Percentiles rank a stretch among this genome's conserved stretches.
These are phyloP conservation scores for Brachyptera putata DNA, from an alignment of 2,888 invertebrate genomes.

Conservation along the genomic window DNA sequence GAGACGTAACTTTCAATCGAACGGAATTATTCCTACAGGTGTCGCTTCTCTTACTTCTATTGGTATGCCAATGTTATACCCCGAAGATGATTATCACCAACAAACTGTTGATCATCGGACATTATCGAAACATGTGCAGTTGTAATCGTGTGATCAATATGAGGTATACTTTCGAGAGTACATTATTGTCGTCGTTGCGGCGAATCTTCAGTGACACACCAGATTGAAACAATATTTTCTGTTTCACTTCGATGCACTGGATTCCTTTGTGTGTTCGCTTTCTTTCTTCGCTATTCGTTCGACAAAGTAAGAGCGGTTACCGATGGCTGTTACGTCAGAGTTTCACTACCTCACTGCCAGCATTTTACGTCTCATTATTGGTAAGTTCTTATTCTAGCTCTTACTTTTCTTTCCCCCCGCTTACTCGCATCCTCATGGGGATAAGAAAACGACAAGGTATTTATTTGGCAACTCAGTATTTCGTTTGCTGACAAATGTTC, in stretches of 20 bases:
- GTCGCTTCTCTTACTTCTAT: conserved; percentile 6
- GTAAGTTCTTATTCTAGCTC: too few relatives aligned
- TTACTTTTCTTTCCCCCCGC: too few relatives aligned
- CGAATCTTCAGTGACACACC: conserved; percentile 12
- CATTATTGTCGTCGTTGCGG: too few relatives aligned
- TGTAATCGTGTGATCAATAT: too few relatives aligned
- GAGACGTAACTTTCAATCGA: too few relatives aligned
- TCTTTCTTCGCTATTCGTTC: neutral
- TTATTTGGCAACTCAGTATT: too few relatives aligned
- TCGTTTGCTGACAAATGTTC: too few relatives aligned
- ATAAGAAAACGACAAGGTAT: too few relatives aligned
- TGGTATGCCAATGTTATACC: too few relatives aligned
- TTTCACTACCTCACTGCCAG: conserved; percentile 30
- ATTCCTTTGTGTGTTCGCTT: neutral
- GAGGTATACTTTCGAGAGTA: too few relatives aligned
- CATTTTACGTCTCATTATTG: conserved; percentile 31
- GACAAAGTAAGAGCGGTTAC: neutral
- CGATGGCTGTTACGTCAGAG: conserved; percentile 30
- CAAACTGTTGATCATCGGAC: neutral
- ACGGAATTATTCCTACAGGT: too few relatives aligned
- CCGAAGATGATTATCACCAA: neutral
- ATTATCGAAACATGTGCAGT: neutral
- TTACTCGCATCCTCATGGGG: too few relatives aligned
- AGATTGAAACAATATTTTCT: conserved; percentile 16
- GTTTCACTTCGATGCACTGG: neutral